A percentile compares a stretch with the other conserved stretches of the same genome.
Evolutionary conservation across 2,797 vertebrate genomes (phyloP).

Genomic region (Phataginus tricuspis): DNA sequence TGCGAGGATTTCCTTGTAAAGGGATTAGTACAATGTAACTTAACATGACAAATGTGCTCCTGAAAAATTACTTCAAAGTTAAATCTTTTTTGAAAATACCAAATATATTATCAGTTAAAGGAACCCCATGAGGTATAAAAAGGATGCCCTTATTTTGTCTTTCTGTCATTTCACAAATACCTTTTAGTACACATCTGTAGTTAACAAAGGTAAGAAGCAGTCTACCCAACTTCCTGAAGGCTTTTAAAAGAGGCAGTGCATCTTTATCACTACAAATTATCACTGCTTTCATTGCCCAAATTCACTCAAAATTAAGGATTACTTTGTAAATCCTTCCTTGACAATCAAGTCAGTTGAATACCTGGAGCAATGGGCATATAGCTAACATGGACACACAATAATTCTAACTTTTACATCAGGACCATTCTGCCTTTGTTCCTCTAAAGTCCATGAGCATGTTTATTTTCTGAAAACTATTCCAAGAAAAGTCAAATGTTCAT

Average conservation of each 20-base stretch:
- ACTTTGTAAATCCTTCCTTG: not conserved
- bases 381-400: not conserved
- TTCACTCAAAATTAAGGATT: not conserved
- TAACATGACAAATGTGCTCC: not conserved
- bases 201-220: not conserved
- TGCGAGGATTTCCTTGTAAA: not conserved
- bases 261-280: not conserved
- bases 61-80: not conserved
- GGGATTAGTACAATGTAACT: not conserved
- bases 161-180: not conserved
- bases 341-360: not conserved
- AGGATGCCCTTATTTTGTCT: not conserved
- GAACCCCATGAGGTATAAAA: not conserved
- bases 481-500: not conserved
- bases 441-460: not conserved
- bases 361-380: not conserved
- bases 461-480: not conserved
- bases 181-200: not conserved
- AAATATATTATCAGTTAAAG: not conserved
- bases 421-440: not conserved
- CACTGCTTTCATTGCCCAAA: not conserved
- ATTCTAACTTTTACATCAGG: not conserved
- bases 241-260: not conserved
- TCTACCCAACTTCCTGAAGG: not conserved
- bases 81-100: not conserved